Base-by-base conservation (phyloP, 2,888 invertebrate genomes). In the Callyntrura sp. region DNA sequence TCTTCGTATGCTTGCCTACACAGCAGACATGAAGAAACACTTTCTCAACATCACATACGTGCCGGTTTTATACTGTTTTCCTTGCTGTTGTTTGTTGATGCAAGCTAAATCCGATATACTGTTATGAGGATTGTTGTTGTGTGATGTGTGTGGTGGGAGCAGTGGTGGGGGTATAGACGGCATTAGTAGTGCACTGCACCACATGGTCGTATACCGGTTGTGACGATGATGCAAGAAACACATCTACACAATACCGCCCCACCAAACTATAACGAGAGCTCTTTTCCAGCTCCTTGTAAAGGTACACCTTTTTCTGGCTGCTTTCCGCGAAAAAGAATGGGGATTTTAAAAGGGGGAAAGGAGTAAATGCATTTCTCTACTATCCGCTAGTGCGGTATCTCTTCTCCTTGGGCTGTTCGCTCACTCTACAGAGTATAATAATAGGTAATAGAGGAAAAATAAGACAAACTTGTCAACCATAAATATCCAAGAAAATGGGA, bases 381-480 rank as follows among this genome's bases (percentile, higher is more conserved):
- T 35, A 6, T 35, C n/a, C n/a, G 6, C 35, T 35, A 35, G 35
- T 6, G 35, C 35, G 3, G 35, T 35, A 35, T 35, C 55, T 35
- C 28, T 51, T 43, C 35, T 62, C 23, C 23, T 82, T 51, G 14
- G 57, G n/a, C 45, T 62, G 35, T 28, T 45, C n/a, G 11, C 43
- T 51, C 25, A 11, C 43, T 83, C 62, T 83, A 20, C 60, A 28
- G 45, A 87, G 81, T 79, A 55, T 65, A 78, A 78, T 78, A 62
- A 62, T 20, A 60, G 35, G n/a, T 70, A 70, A 70, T 45, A 51
- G 12, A 51, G 48, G 62, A 84, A 85, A 85, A 89, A 89, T 89
- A 89, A 89, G 85, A 89, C 89, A 89, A 89, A 89, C 89, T 89
- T 89, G 89, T 89, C 89, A 89, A 79, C 89, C 89, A 89, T 89